phyloP scores from a whole-genome alignment of 2,797 vertebrate species.

The Dryobates pubescens region DNA sequence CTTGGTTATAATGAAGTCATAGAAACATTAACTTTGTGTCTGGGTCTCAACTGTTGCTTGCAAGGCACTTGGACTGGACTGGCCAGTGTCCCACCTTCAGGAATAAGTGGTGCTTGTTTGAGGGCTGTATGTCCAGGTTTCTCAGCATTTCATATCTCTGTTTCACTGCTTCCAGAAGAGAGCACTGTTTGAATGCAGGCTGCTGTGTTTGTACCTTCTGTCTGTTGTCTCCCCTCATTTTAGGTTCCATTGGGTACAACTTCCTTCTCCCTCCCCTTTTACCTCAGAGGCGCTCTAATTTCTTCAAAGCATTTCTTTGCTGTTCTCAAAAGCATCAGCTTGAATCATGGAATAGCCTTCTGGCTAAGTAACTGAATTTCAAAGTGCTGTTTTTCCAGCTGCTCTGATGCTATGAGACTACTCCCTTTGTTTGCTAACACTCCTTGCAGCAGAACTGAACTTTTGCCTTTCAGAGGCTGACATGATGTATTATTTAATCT shows the following conservation, averaged over 20 bases:
- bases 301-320: background rate
- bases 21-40: background rate
- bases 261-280: background rate
- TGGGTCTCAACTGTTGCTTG: fast-evolving
- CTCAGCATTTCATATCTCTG: background rate
- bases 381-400: background rate
- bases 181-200: background rate
- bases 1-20: background rate
- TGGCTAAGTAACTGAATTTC: background rate
- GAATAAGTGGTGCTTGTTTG: fast-evolving
- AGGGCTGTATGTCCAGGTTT: fast-evolving
- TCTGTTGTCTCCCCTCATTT: background rate
- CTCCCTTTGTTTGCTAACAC: background rate
- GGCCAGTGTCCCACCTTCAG: background rate
- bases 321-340: background rate
- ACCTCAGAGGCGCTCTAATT: background rate
- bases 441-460: background rate
- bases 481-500: background rate
- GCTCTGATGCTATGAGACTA: background rate
- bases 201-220: background rate
- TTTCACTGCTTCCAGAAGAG: background rate
- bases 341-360: background rate
- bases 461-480: background rate
- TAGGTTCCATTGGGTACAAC: background rate
- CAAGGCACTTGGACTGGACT: fast-evolving